Conservation (phyloP, 2,888 invertebrate genomes). For the Agriopis aurantiaria region DNA sequence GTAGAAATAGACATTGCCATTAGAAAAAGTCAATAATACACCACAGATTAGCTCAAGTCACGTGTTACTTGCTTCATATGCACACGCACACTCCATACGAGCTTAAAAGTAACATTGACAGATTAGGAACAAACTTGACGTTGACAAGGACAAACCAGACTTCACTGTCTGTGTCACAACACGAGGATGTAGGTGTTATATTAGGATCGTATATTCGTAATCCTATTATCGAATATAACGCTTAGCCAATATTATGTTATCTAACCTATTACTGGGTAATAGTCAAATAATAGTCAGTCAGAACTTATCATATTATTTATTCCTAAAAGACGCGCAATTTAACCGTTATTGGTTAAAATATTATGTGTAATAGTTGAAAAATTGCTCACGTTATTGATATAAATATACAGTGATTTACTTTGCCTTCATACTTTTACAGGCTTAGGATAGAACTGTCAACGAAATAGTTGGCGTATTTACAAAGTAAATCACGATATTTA, state of each 20-base stretch:
- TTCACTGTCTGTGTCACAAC: too few species aligned
- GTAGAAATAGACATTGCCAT: too few species aligned
- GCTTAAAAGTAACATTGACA: too few species aligned
- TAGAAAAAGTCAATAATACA: too few species aligned
- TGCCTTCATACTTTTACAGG: conserved; percentile 32
- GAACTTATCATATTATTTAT: conserved; percentile 13
- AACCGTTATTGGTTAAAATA: conserved; percentile 25
- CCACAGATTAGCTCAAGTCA: too few species aligned
- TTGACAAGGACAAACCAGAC: too few species aligned
- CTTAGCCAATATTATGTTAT: conserved; percentile 39
- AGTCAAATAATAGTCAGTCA: conserved; percentile 14
- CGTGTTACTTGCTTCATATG: too few species aligned
- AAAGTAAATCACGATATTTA: conserved; percentile 17
- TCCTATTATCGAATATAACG: conserved; percentile 8
- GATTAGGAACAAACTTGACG: too few species aligned
- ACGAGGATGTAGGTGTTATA: conserved; percentile 2
- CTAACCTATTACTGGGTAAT: conserved; percentile 17
- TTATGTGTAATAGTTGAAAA: conserved; percentile 17
- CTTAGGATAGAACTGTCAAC: conserved; percentile 30
- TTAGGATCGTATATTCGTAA: conserved; percentile 12
- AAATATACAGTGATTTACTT: conserved; percentile 17
- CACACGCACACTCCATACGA: too few species aligned
- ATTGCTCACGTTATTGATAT: conserved; percentile 15
- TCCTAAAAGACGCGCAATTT: conserved; percentile 14
- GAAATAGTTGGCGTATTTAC: conserved; percentile 19